Evolutionary conservation across 1,140 invertebrate species (phyloP).

Genomic region (Drosophila sp.): DNA sequence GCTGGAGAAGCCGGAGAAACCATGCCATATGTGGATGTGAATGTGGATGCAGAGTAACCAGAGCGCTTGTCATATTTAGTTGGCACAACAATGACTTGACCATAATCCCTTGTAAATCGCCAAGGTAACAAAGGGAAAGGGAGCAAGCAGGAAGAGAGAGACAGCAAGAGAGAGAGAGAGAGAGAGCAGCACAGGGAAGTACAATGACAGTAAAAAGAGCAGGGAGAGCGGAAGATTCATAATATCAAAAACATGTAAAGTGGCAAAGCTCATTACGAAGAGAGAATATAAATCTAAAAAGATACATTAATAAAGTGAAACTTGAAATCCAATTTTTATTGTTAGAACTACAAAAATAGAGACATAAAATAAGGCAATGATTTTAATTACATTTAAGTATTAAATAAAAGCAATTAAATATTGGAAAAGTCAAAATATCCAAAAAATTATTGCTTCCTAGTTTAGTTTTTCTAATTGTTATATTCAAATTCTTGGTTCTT

Average conservation of each 20-base stretch:
- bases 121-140: slow-evolving; percentile 4
- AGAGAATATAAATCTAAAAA: too few relatives aligned
- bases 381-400: too few relatives aligned
- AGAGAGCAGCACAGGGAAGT: neutral
- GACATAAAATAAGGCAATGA: too few relatives aligned
- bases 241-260: neutral
- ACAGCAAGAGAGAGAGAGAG: neutral
- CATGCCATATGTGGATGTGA: slow-evolving; percentile 62
- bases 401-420: too few relatives aligned
- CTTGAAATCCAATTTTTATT: too few relatives aligned
- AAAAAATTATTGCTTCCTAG: too few relatives aligned
- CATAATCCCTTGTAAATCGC: slow-evolving; percentile 74
- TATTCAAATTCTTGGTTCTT: too few relatives aligned
- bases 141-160: neutral
- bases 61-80: slow-evolving; percentile 74
- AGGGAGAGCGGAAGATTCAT: neutral
- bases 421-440: too few relatives aligned
- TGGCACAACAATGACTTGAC: slow-evolving; percentile 74
- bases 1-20: slow-evolving; percentile 1
- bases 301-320: too few relatives aligned
- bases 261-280: neutral
- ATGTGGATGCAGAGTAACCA: neutral
- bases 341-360: too few relatives aligned
- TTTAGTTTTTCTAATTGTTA: too few relatives aligned
- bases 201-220: too few relatives aligned